Conservation (phyloP, 2,113 vertebrate genomes). For the Ovibos moschatus region DNA sequence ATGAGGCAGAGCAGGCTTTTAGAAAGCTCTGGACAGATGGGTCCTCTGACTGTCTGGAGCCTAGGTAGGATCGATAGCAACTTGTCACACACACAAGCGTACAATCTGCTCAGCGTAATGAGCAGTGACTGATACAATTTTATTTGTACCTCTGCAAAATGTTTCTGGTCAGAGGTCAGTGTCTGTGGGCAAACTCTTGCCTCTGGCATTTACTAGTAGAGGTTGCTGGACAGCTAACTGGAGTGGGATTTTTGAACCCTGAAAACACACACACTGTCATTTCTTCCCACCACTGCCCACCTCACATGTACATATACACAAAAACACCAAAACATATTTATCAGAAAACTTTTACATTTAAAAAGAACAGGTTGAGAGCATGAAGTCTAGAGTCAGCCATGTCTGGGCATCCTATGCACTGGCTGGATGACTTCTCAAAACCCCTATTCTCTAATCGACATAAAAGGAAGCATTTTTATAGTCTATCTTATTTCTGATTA, state of each 20-base stretch:
- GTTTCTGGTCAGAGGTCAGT: constrained; percentile 7
- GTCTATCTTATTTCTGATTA: neutral
- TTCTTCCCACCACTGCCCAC: neutral
- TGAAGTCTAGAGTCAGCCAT: neutral
- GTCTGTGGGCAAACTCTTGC: neutral
- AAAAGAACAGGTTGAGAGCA: neutral
- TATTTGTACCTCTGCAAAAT: constrained; percentile 22
- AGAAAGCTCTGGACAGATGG: constrained; percentile 13
- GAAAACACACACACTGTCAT: neutral
- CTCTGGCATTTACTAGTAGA: neutral
- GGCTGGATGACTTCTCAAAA: neutral
- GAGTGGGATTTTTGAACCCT: neutral
- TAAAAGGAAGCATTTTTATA: neutral
- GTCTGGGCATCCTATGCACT: neutral
- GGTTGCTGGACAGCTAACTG: neutral
- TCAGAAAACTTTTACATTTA: neutral
- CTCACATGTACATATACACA: neutral
- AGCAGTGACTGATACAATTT: constrained; percentile 25
- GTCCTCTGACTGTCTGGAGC: neutral
- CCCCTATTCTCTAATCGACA: neutral
- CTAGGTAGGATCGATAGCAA: constrained; percentile 26
- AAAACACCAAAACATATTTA: neutral
- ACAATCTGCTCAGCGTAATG: neutral
- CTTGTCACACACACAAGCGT: neutral
- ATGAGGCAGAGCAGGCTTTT: constrained; percentile 36